Evolutionary conservation across 2,113 vertebrate species (phyloP), one percentile per base, ranked within the genome.

Genomic region (Salvelinus namaycush): DNA sequence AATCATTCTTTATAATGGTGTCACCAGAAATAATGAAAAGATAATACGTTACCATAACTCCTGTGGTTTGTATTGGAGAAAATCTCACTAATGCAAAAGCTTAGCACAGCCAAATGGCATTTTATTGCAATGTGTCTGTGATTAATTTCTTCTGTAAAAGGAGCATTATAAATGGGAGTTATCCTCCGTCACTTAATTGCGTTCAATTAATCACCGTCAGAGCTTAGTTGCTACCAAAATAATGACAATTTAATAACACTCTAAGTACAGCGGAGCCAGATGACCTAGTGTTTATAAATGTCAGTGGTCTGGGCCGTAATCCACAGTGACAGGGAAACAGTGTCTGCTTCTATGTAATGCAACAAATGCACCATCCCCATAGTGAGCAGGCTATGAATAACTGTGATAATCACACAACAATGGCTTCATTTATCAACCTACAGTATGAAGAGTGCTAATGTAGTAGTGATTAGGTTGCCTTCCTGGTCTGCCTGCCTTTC

Each of bases 211-310:
- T 93, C 92, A 92, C 78, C 78, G 78, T 73, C 75, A 65, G 69
- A 74, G 72, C 78, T 76, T 74, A 76, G 81, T 86, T 84, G 85
- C 85, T 75, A 71, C 84, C 78, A 87, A 88, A 91, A 89, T 92
- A 92, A 93, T 91, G 87, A 85, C 84, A 87, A 90, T 89, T 89
- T 93, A 92, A 92, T 92, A 92, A 93, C 79, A n/a, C 48, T 26
- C 82, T 73, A 77, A 87, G 88, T 86, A 87, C 83, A 85, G 86
- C 76, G 22, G 49, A 22, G 16, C 77, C 70, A 87, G 86, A 93
- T 92, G 92, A 92, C 81, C 80, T 83, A 81, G 89, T 88, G 90
- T 93, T 90, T 92, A 86, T 90, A 91, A 92, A 92, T 89, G 90
- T 92, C 89, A 89, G 31, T 76, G 81, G 82, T 54, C 82, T 75